A percentile compares a stretch with the other conserved stretches of the same genome.
Conservation (phyloP, 2,797 vertebrate genomes). For the Garrulus glandarius region DNA sequence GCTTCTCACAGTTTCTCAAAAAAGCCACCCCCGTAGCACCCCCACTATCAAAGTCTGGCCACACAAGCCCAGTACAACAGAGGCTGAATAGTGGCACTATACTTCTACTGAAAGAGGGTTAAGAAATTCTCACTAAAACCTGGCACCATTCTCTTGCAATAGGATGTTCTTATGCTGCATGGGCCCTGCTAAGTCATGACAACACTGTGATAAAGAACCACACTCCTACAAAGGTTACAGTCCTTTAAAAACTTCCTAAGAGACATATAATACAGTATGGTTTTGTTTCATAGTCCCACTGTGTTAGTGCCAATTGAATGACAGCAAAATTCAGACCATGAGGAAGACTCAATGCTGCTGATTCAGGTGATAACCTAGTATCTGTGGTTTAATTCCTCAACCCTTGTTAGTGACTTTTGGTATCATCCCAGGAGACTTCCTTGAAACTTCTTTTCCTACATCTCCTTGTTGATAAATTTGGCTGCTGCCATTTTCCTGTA, state of each 20-base stretch:
- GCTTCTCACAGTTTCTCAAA: not conserved
- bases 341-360: not conserved
- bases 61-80: not conserved
- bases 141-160: not conserved
- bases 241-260: not conserved
- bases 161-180: not conserved
- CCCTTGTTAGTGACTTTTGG: not conserved
- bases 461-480: not conserved
- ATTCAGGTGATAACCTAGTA: not conserved
- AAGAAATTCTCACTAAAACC: not conserved
- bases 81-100: not conserved
- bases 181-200: not conserved
- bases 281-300: not conserved
- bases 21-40: not conserved
- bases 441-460: not conserved
- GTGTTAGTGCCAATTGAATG: not conserved
- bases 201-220: not conserved
- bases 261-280: not conserved
- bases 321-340: not conserved
- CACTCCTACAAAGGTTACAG: not conserved
- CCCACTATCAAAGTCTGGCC: not conserved
- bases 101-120: not conserved
- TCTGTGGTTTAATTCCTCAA: not conserved
- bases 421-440: not conserved
- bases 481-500: not conserved